phyloP scores from a whole-genome alignment of 2,888 invertebrate genomes.

The Lasioglossum leucozonium region DNA sequence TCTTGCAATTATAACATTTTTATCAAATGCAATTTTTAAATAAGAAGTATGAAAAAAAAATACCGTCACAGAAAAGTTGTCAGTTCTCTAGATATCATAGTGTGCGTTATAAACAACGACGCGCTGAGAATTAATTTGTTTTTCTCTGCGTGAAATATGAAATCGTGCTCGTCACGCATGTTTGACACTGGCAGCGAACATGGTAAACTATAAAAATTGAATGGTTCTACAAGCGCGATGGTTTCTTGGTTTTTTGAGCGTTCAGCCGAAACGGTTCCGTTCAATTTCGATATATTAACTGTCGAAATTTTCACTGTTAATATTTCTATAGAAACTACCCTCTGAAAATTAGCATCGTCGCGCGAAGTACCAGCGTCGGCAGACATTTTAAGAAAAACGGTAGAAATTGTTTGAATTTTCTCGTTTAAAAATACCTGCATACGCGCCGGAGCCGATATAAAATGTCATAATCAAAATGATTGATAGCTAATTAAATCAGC shows the following conservation, averaged over 20 bases:
- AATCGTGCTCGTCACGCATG: not conserved
- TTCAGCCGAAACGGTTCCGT: not conserved
- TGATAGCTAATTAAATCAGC: slow-evolving; percentile 3
- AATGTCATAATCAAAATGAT: not conserved
- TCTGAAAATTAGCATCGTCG: not conserved
- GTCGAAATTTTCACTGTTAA: not conserved
- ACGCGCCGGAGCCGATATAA: not conserved
- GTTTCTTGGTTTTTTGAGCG: not conserved
- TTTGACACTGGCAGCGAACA: not conserved
- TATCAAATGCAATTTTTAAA: not conserved
- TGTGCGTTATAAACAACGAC: not conserved
- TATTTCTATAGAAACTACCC: not conserved
- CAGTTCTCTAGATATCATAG: not conserved
- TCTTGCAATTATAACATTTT: not conserved
- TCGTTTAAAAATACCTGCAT: not conserved
- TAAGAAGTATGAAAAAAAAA: not conserved
- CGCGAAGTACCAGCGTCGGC: not conserved
- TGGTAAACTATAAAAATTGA: not conserved
- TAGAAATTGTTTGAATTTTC: not conserved
- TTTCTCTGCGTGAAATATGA: not conserved
- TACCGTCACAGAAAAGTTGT: not conserved
- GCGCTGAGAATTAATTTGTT: not conserved
- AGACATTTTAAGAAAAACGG: not conserved
- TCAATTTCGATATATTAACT: not conserved
- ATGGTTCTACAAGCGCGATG: not conserved